These are phyloP conservation scores for Idaea dimidiata DNA, from an alignment of 2,888 invertebrate genomes.

Conservation along the genomic window DNA sequence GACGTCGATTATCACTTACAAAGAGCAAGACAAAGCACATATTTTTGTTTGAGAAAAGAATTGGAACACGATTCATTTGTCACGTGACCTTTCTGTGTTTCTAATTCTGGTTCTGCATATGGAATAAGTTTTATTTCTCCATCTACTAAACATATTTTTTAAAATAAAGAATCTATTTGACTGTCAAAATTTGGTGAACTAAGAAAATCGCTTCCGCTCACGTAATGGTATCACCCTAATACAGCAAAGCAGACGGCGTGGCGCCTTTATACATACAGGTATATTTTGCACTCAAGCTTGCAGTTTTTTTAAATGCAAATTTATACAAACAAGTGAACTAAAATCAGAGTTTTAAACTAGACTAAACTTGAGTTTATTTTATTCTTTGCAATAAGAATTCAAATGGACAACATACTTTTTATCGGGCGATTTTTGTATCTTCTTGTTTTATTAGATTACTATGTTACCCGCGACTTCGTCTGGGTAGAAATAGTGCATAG, in stretches of 20 bases:
- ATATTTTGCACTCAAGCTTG: constrained; percentile 27
- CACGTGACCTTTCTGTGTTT: no score
- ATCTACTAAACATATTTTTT: no score
- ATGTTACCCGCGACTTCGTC: no score
- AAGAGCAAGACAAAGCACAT: no score
- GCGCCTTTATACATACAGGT: constrained; percentile 27
- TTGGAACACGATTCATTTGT: no score
- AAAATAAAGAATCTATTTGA: background rate
- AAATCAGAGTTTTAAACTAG: constrained; percentile 9
- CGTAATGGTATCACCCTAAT: background rate
- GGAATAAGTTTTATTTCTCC: no score
- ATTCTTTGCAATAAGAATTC: background rate
- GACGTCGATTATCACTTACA: no score
- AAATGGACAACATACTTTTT: background rate
- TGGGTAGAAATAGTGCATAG: no score
- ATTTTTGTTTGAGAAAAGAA: no score
- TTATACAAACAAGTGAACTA: constrained; percentile 8
- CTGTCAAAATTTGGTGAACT: background rate
- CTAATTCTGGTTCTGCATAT: no score
- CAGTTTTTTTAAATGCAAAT: constrained; percentile 26
- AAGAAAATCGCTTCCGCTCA: constrained; percentile 8
- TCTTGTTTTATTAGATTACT: no score
- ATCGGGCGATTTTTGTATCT: background rate
- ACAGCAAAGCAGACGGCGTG: constrained; percentile 36
- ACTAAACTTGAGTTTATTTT: constrained; percentile 6